phyloP scores from a whole-genome alignment of 2,888 invertebrate species.

The Pyrocoelia pectoralis region DNA sequence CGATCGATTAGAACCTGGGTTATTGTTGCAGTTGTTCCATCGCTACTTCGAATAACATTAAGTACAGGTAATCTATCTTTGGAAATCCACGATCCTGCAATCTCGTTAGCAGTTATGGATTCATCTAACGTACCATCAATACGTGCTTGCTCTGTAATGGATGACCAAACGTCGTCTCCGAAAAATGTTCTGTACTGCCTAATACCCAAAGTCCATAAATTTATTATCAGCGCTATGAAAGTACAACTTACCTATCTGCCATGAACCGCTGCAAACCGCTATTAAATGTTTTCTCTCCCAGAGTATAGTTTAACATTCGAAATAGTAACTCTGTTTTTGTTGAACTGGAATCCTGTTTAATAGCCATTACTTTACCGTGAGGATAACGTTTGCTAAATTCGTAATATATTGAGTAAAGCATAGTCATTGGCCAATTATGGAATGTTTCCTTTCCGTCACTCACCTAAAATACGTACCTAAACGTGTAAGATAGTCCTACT shows the following conservation, averaged over 20 bases:
- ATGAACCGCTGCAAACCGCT: constrained; percentile 76
- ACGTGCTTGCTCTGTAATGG: constrained; percentile 73
- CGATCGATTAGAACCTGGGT: constrained; percentile 65
- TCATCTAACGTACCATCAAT: constrained; percentile 66
- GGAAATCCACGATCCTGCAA: constrained; percentile 84
- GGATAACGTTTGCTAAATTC: constrained; percentile 82
- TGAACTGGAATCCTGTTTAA: constrained; percentile 76
- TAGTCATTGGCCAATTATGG: constrained; percentile 83
- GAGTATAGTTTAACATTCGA: constrained; percentile 88
- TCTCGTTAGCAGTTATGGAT: constrained; percentile 69
- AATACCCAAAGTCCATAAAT: too few species aligned
- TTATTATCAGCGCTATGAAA: too few species aligned
- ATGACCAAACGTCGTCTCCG: constrained; percentile 81
- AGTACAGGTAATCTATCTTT: constrained; percentile 82
- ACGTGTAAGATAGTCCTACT: constrained; percentile 7
- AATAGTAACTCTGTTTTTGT: constrained; percentile 83
- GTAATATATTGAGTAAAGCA: constrained; percentile 79
- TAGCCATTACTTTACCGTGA: constrained; percentile 78
- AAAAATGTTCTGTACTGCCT: constrained; percentile 79
- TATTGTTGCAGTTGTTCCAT: constrained; percentile 67
- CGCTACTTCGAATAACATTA: constrained; percentile 73
- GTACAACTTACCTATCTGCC: constrained; percentile 62
- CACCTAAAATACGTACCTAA: too few species aligned
- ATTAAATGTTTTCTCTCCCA: constrained; percentile 80
- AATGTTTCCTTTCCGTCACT: constrained; percentile 75